phyloP scores from a whole-genome alignment of 2,888 invertebrate genomes.

The Eupithecia dodoneata region DNA sequence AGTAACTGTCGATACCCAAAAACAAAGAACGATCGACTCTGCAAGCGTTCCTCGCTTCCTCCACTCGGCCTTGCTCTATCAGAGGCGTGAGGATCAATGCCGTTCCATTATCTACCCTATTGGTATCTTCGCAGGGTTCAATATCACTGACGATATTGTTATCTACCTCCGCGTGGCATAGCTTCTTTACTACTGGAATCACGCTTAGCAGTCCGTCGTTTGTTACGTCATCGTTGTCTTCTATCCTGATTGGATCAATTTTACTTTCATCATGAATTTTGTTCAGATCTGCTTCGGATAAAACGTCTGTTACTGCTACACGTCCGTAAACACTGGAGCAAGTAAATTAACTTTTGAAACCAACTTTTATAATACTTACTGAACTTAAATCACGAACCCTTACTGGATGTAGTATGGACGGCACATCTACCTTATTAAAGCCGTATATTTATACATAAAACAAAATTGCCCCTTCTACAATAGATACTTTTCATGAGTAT shows the following conservation, averaged over 20 bases:
- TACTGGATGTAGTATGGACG: background rate
- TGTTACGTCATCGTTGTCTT: constrained; percentile 6
- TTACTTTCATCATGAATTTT: constrained; percentile 1
- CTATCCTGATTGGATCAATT: constrained; percentile 1
- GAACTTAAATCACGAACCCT: background rate
- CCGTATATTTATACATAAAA: too few species aligned
- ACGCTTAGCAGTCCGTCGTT: constrained; percentile 4
- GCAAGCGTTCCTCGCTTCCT: constrained; percentile 66
- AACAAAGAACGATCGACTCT: constrained; percentile 63
- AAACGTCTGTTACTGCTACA: constrained; percentile 46
- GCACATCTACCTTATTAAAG: background rate
- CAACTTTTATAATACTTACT: background rate
- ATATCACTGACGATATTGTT: constrained; percentile 41
- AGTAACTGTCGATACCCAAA: constrained; percentile 76
- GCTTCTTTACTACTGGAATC: constrained; percentile 24
- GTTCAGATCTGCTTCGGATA: constrained; percentile 39
- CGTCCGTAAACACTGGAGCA: constrained; percentile 55
- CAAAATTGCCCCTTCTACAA: too few species aligned
- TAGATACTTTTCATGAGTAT: too few species aligned
- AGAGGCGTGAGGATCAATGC: constrained; percentile 71
- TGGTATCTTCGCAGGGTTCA: constrained; percentile 37
- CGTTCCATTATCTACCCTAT: constrained; percentile 56
- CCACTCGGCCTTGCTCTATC: constrained; percentile 64
- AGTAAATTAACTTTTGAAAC: background rate
- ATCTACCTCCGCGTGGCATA: constrained; percentile 39